phyloP scores from a whole-genome alignment of 2,113 vertebrate genomes.

The Pygoscelis adeliae region DNA sequence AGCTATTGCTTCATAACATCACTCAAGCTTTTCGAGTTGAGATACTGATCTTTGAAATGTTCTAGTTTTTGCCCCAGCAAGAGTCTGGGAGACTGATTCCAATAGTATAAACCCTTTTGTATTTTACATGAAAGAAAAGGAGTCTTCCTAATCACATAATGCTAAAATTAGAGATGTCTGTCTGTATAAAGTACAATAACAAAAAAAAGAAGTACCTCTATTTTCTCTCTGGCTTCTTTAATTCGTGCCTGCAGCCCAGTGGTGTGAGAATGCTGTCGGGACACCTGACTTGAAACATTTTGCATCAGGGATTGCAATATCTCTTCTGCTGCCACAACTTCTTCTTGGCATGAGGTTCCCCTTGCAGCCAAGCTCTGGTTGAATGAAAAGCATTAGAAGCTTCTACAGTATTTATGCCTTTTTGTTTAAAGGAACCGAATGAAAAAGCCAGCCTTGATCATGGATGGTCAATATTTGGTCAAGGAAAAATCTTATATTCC shows the following conservation, averaged over 20 bases:
- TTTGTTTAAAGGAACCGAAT: background rate
- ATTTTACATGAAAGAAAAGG: background rate
- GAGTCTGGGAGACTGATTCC: background rate
- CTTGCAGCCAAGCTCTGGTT: conserved; percentile 82
- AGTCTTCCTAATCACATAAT: background rate
- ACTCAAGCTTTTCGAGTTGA: background rate
- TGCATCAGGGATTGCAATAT: conserved; percentile 78
- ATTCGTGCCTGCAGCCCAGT: conserved; percentile 79
- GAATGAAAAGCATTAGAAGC: conserved; percentile 26
- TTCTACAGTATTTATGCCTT: background rate
- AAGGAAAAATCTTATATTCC: background rate
- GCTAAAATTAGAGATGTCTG: background rate
- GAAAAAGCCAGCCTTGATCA: background rate
- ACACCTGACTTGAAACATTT: conserved; percentile 73
- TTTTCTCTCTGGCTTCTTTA: conserved; percentile 78
- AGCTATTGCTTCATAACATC: background rate
- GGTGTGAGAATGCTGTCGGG: conserved; percentile 75
- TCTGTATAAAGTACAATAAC: background rate
- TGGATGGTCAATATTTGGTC: background rate
- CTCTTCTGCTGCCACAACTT: conserved; percentile 84
- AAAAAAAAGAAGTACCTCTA: conserved; percentile 76
- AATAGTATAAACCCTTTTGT: background rate
- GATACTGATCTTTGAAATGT: background rate
- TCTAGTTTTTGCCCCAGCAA: background rate
- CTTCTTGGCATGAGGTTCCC: conserved; percentile 82